phyloP scores from a whole-genome alignment of 2,888 invertebrate species.

The Megalurothrips usitatus region DNA sequence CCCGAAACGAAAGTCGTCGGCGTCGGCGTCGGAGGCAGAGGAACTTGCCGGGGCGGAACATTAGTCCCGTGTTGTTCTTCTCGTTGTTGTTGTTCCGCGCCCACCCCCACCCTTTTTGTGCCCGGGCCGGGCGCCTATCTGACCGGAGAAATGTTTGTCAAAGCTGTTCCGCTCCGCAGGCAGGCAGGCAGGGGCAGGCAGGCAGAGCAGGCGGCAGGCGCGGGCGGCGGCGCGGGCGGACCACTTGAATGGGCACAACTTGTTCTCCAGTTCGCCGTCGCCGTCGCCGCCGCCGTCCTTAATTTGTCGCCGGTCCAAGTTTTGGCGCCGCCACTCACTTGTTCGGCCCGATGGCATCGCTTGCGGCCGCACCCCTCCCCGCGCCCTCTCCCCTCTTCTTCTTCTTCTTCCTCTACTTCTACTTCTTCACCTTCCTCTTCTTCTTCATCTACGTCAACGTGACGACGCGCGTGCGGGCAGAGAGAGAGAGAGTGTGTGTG shows the following conservation, averaged over 20 bases:
- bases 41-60: background rate
- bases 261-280: background rate
- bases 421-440: too few species aligned
- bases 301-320: background rate
- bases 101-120: background rate
- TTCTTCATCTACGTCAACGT: too few species aligned
- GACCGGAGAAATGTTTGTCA: background rate
- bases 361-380: background rate
- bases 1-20: background rate
- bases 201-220: background rate
- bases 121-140: too few species aligned
- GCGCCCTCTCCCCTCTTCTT: background rate
- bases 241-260: constrained; percentile 2
- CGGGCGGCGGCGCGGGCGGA: background rate
- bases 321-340: background rate
- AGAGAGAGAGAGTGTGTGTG: background rate
- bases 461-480: too few species aligned
- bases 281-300: background rate
- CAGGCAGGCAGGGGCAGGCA: too few species aligned
- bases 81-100: background rate
- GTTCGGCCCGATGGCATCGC: background rate
- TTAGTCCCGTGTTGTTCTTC: background rate
- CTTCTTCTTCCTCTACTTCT: background rate
- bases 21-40: background rate
- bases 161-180: too few species aligned